Percentiles rank a stretch among this genome's conserved stretches.
phyloP scores from a whole-genome alignment of 1,140 invertebrate genomes.

The Cotesia glomerata region DNA sequence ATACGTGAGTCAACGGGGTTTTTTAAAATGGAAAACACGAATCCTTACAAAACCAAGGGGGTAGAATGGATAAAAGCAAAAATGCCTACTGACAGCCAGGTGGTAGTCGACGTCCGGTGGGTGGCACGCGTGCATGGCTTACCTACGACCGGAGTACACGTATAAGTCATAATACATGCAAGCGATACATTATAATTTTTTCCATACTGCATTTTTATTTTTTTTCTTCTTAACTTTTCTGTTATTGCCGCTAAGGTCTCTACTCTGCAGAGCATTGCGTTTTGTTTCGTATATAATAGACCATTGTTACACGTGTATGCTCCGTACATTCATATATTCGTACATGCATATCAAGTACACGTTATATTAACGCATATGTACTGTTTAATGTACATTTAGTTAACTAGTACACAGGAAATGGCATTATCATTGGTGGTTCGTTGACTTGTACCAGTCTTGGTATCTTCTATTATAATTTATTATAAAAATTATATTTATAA shows the following conservation, averaged over 20 bases:
- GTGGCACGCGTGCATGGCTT: constrained; percentile 34
- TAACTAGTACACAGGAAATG: constrained; percentile 14
- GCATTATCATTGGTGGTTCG: constrained; percentile 10
- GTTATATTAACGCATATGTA: neutral
- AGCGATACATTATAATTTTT: constrained; percentile 37
- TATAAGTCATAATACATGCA: constrained; percentile 20
- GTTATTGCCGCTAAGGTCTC: too few relatives aligned
- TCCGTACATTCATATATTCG: too few relatives aligned
- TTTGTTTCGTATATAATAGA: neutral
- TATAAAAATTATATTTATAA: neutral
- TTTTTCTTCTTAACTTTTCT: constrained; percentile 31
- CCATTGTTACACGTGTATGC: too few relatives aligned
- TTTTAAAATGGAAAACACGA: constrained; percentile 22
- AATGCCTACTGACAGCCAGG: constrained; percentile 27
- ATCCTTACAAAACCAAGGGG: constrained; percentile 28
- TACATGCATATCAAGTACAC: neutral
- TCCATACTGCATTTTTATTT: constrained; percentile 23
- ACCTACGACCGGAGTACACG: constrained; percentile 13
- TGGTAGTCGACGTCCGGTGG: constrained; percentile 26
- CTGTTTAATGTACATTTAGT: neutral
- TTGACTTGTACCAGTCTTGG: neutral
- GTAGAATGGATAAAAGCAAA: neutral
- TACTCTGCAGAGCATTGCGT: neutral
- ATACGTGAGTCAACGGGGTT: too few relatives aligned
- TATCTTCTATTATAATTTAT: neutral